These are phyloP conservation scores for Thera britannica DNA, from an alignment of 2,888 invertebrate genomes.

Conservation along the genomic window DNA sequence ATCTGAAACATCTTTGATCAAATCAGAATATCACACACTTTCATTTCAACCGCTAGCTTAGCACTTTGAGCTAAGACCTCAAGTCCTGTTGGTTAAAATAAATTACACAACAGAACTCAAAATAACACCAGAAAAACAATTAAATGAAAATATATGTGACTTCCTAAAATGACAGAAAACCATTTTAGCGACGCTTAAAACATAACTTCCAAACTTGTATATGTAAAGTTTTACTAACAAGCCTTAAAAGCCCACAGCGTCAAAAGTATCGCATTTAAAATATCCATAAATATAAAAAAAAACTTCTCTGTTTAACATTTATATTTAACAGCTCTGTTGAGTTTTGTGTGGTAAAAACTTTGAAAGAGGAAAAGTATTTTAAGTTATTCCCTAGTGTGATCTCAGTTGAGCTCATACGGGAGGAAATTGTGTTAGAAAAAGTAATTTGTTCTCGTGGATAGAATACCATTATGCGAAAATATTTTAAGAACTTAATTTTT, in stretches of 20 bases:
- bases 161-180: too few species aligned
- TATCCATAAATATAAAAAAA: conserved; percentile 17
- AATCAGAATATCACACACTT: too few species aligned
- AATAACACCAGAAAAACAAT: too few species aligned
- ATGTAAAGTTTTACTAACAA: background rate
- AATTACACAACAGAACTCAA: too few species aligned
- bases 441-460: background rate
- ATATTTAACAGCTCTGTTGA: conserved; percentile 39
- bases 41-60: too few species aligned
- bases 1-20: too few species aligned
- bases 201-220: background rate
- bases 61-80: too few species aligned
- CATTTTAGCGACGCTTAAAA: background rate
- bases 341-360: conserved; percentile 39
- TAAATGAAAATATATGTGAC: too few species aligned
- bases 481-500: too few species aligned
- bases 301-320: conserved; percentile 36
- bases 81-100: too few species aligned
- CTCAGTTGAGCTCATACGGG: conserved; percentile 21
- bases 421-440: conserved; percentile 7
- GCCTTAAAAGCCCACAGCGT: background rate
- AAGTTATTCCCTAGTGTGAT: conserved; percentile 38
- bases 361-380: conserved; percentile 32
- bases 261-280: conserved; percentile 13
- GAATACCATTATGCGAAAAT: background rate